Percentiles rank a stretch among this genome's conserved stretches.
Conservation (phyloP, 2,888 invertebrate species). For the Timandra comae region DNA sequence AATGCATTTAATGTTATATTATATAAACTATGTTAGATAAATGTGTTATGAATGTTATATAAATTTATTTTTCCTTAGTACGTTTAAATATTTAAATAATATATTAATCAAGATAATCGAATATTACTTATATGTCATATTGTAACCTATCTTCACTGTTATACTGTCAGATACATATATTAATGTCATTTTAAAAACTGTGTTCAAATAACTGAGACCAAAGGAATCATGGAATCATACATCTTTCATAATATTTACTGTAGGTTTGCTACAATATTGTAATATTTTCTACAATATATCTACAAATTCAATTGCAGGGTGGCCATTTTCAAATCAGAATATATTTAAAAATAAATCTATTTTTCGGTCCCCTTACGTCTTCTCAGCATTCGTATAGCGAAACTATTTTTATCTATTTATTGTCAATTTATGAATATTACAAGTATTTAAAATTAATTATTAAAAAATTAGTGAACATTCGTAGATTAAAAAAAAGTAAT, state of each 20-base stretch:
- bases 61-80: too few relatives aligned
- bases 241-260: slow-evolving; percentile 31
- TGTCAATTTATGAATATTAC: slow-evolving; percentile 19
- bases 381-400: slow-evolving; percentile 1
- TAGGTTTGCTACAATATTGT: slow-evolving; percentile 33
- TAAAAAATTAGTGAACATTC: slow-evolving; percentile 29
- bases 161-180: too few relatives aligned
- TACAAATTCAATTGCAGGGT: not conserved
- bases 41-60: slow-evolving; percentile 3
- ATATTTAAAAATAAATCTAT: not conserved
- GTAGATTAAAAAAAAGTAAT: slow-evolving; percentile 23
- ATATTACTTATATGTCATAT: too few relatives aligned
- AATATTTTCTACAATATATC: not conserved
- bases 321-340: not conserved
- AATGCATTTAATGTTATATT: slow-evolving; percentile 28
- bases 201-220: slow-evolving; percentile 41
- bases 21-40: slow-evolving; percentile 5
- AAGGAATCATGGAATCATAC: too few relatives aligned
- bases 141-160: too few relatives aligned
- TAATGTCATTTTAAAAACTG: slow-evolving; percentile 24
- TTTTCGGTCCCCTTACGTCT: not conserved
- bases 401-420: slow-evolving; percentile 9
- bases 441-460: slow-evolving; percentile 6
- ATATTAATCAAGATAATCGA: too few relatives aligned
- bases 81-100: too few relatives aligned